These are phyloP conservation scores for Scomber japonicus DNA, from an alignment of 2,113 vertebrate genomes.

Conservation along the genomic window DNA sequence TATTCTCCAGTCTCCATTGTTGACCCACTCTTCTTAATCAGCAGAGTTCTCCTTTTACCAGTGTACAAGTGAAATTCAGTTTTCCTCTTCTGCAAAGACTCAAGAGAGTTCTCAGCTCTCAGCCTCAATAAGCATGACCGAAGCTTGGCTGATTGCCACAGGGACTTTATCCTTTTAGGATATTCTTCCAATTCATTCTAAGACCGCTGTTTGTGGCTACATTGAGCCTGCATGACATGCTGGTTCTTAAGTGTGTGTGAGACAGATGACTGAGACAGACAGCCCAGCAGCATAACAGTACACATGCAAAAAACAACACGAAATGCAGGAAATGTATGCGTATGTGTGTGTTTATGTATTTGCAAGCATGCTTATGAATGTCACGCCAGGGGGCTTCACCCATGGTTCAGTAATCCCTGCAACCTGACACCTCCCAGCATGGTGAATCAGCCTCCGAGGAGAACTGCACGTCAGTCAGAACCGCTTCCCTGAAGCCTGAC, in stretches of 20 bases:
- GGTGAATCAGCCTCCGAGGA: conserved; percentile 61
- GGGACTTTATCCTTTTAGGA: conserved; percentile 19
- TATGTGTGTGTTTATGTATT: conserved; percentile 30
- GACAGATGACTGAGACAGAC: neutral
- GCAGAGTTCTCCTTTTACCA: conserved; percentile 9
- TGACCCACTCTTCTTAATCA: neutral
- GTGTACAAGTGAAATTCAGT: neutral
- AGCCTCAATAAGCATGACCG: conserved; percentile 31
- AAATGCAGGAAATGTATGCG: neutral
- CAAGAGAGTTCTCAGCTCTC: conserved; percentile 28
- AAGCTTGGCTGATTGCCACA: conserved; percentile 27
- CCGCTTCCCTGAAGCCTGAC: conserved; percentile 41
- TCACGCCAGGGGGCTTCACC: conserved; percentile 33
- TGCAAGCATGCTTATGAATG: conserved; percentile 31
- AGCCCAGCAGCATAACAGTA: neutral
- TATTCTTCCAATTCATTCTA: conserved; percentile 28
- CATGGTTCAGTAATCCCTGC: conserved; percentile 65
- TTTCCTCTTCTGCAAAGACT: conserved; percentile 11
- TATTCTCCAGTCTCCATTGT: conserved; percentile 10
- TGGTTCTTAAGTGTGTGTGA: conserved; percentile 26
- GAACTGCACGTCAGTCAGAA: conserved; percentile 58
- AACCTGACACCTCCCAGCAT: conserved; percentile 56
- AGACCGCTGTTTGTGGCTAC: conserved; percentile 3
- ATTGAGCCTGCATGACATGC: neutral
- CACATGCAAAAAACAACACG: neutral